Evolutionary conservation across 1,140 invertebrate genomes (phyloP).

Genomic region (Pollicipes pollicipes): DNA sequence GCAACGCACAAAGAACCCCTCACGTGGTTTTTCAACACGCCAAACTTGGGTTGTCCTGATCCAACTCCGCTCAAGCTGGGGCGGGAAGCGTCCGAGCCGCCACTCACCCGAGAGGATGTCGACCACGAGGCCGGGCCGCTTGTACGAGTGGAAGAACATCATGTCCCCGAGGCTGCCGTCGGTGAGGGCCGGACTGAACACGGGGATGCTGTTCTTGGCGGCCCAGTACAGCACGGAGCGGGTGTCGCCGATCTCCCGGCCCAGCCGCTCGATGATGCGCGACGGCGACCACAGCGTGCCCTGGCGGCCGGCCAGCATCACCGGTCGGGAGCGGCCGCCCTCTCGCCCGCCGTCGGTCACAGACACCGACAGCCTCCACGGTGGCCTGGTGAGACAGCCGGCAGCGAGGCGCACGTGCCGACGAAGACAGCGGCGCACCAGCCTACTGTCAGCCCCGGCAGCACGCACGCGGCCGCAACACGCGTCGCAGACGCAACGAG

Average conservation of each 20-base stretch:
- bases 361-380: neutral
- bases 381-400: neutral
- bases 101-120: conserved; percentile 71
- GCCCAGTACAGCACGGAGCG: conserved; percentile 97
- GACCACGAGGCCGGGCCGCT: conserved; percentile 63
- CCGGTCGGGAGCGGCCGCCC: too few species aligned
- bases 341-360: too few species aligned
- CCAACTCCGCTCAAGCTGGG: too few species aligned
- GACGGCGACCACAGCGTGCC: conserved; percentile 81
- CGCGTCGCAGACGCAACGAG: too few species aligned
- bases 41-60: too few species aligned
- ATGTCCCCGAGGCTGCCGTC: conserved; percentile 98
- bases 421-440: too few species aligned
- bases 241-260: conserved; percentile 75
- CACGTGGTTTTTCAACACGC: too few species aligned
- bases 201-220: conserved; percentile 89
- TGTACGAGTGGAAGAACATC: conserved; percentile 97
- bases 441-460: too few species aligned
- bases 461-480: too few species aligned
- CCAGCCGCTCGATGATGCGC: conserved; percentile 49
- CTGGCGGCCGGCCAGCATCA: conserved; percentile 26
- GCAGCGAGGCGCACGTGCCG: neutral
- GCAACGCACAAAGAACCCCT: too few species aligned
- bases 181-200: conserved; percentile 93
- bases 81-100: too few species aligned